Evolutionary conservation across 1,140 invertebrate genomes (phyloP).

Genomic region (Nomia melanderi): DNA sequence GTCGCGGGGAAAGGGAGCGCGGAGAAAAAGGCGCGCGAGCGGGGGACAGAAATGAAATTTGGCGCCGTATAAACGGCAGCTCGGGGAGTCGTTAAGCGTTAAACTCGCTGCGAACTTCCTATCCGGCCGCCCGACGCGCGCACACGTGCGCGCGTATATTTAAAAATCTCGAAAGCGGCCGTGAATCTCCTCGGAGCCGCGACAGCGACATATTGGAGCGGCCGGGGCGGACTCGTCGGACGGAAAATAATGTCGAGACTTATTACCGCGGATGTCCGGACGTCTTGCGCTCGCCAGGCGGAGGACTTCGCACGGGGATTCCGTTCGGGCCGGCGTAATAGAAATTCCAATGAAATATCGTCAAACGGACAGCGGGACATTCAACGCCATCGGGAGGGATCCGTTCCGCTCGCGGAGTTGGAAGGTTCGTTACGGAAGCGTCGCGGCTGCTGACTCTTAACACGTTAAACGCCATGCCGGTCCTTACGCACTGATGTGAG

Average conservation of each 20-base stretch:
- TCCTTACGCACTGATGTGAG: too few relatives aligned
- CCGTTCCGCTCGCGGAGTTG: neutral
- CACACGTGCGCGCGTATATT: neutral
- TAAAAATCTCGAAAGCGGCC: constrained; percentile 34
- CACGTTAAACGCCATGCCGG: too few relatives aligned
- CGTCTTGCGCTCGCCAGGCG: neutral
- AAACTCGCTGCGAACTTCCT: constrained; percentile 32
- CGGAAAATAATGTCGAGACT: constrained; percentile 17
- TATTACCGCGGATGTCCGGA: neutral
- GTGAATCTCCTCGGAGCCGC: neutral
- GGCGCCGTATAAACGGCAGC: constrained; percentile 41
- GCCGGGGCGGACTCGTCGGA: neutral
- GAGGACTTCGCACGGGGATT: neutral
- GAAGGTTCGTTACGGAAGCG: neutral
- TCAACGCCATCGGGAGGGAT: neutral
- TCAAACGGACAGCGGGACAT: neutral
- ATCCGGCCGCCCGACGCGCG: neutral
- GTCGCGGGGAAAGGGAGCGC: neutral
- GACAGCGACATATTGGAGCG: constrained; percentile 17
- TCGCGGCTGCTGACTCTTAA: too few relatives aligned
- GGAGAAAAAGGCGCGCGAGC: neutral
- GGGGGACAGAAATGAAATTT: constrained; percentile 23
- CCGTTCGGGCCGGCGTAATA: neutral
- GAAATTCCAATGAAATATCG: neutral
- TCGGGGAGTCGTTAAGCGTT: constrained; percentile 46